These are phyloP conservation scores for Elmis aenea DNA, from an alignment of 2,888 invertebrate species.

Conservation along the genomic window DNA sequence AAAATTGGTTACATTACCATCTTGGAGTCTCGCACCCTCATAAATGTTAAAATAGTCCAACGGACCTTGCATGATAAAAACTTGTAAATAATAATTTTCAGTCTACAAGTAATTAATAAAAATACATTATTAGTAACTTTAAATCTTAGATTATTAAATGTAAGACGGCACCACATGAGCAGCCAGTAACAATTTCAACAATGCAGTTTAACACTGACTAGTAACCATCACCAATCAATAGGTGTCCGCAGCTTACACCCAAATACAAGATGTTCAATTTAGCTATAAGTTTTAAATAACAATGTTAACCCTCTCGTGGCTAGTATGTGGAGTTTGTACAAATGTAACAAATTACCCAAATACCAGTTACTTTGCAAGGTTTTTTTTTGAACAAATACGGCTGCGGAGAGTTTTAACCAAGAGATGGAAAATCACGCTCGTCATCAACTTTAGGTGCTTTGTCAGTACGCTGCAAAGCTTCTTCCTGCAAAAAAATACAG, in stretches of 20 bases:
- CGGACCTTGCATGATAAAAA: too few relatives aligned
- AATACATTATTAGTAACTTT: too few relatives aligned
- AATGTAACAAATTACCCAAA: constrained; percentile 39
- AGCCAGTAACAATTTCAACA: constrained; percentile 26
- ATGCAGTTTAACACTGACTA: constrained; percentile 41
- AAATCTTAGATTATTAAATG: too few relatives aligned
- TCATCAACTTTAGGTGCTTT: constrained; percentile 86
- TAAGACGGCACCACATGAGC: constrained; percentile 26
- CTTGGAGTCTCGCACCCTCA: too few relatives aligned
- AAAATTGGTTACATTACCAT: too few relatives aligned
- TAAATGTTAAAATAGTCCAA: too few relatives aligned
- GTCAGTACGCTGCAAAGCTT: constrained; percentile 24
- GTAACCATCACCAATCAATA: constrained; percentile 39
- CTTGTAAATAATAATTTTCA: too few relatives aligned
- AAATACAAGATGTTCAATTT: constrained; percentile 28
- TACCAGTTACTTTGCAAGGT: constrained; percentile 14
- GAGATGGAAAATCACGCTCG: constrained; percentile 91
- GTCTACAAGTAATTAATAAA: too few relatives aligned
- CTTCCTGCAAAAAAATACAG: constrained; percentile 2
- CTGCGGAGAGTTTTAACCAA: constrained; percentile 59
- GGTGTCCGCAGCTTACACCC: constrained; percentile 40
- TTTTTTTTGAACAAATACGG: constrained; percentile 18
- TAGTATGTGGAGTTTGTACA: constrained; percentile 40
- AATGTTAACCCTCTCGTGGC: constrained; percentile 27
- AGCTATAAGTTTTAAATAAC: constrained; percentile 27